These are phyloP conservation scores for Steatocranus sp. DNA, from an alignment of 2,797 vertebrate genomes.

Conservation along the genomic window DNA sequence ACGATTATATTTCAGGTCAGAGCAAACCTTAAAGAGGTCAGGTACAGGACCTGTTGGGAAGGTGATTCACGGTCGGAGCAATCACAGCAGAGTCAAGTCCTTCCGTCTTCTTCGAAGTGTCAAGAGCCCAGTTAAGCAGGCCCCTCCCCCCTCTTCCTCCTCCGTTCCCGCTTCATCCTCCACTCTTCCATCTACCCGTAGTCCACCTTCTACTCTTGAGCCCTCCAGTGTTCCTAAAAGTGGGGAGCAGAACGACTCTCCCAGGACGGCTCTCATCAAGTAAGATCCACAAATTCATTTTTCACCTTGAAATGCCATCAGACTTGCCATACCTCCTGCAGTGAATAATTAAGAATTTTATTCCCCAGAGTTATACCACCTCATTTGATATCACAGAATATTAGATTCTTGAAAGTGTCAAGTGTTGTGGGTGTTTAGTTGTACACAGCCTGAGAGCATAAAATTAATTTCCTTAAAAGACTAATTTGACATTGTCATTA, in stretches of 20 bases:
- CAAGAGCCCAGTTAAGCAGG: background rate
- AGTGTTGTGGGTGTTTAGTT: background rate
- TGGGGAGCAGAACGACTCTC: background rate
- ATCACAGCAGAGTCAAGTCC: slow-evolving; percentile 37
- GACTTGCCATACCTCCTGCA: background rate
- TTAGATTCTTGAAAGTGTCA: background rate
- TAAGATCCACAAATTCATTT: background rate
- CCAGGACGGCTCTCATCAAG: slow-evolving; percentile 49
- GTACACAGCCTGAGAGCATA: background rate
- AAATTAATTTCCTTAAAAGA: background rate
- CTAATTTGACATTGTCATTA: background rate
- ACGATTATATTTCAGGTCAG: slow-evolving; percentile 25
- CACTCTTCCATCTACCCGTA: background rate
- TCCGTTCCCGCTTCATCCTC: background rate
- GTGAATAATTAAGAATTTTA: background rate
- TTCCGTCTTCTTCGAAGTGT: background rate
- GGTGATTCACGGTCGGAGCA: slow-evolving; percentile 20
- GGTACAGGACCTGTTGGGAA: slow-evolving; percentile 21
- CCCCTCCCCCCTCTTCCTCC: background rate
- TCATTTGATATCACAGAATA: background rate
- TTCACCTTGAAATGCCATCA: background rate
- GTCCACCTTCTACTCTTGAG: background rate
- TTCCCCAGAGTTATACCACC: background rate
- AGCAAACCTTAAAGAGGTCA: slow-evolving; percentile 25
- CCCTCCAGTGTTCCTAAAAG: background rate